Evolutionary conservation across 2,797 vertebrate species (phyloP).

Genomic region (Sebastes hubbsi): DNA sequence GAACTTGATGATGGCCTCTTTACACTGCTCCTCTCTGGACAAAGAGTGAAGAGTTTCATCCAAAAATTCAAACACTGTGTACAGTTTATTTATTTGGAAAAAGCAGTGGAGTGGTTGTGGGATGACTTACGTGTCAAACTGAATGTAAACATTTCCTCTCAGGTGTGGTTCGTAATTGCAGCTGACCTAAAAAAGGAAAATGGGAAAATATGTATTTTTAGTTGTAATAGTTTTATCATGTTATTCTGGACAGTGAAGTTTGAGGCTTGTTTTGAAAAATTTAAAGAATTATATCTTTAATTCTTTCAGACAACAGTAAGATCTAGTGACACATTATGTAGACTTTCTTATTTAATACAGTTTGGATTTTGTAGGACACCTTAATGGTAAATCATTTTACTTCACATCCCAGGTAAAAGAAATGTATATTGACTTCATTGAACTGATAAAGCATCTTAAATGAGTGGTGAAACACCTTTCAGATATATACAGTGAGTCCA

Average conservation of each 20-base stretch:
- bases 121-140: constrained; percentile 93
- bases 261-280: background rate
- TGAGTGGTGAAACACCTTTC: background rate
- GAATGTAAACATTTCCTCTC: constrained; percentile 97
- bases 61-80: background rate
- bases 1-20: constrained; percentile 89
- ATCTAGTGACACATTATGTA: background rate
- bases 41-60: background rate
- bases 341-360: background rate
- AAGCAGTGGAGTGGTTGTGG: too few relatives aligned
- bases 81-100: background rate
- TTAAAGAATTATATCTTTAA: background rate
- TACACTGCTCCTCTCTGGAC: constrained; percentile 93
- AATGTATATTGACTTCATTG: background rate
- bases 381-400: background rate
- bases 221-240: background rate
- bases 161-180: constrained; percentile 97
- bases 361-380: background rate
- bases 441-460: background rate
- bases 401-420: background rate
- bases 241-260: background rate
- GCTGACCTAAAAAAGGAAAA: constrained; percentile 85
- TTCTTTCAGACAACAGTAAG: background rate
- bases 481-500: background rate
- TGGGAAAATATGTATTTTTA: background rate